Evolutionary conservation across 2,888 invertebrate genomes (phyloP).

Genomic region (Chaetogeoica ovagalla): DNA sequence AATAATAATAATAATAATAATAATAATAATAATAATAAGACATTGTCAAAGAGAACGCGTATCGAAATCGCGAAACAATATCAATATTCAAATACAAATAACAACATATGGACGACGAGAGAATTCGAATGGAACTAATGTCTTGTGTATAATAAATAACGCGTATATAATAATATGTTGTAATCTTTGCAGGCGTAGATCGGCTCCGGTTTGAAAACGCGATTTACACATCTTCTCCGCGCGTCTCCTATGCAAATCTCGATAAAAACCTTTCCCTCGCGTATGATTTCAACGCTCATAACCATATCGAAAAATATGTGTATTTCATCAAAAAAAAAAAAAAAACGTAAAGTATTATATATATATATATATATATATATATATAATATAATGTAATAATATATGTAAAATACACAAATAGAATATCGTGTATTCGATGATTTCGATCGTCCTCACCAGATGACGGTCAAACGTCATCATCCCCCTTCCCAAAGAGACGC

Average conservation of each 20-base stretch:
- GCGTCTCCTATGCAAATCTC: neutral
- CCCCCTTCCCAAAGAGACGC: too few relatives aligned
- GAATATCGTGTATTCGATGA: too few relatives aligned
- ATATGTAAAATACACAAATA: too few relatives aligned
- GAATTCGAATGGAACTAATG: conserved; percentile 35
- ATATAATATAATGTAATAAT: too few relatives aligned
- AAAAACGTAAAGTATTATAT: too few relatives aligned
- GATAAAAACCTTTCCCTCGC: neutral
- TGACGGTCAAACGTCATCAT: too few relatives aligned
- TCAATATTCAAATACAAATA: conserved; percentile 1
- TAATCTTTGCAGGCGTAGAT: neutral
- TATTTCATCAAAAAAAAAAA: too few relatives aligned
- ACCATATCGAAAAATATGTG: neutral
- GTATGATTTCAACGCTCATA: conserved; percentile 11
- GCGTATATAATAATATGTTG: neutral
- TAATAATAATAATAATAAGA: neutral
- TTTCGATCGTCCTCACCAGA: too few relatives aligned
- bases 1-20: neutral
- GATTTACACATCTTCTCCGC: conserved; percentile 11
- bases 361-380: too few relatives aligned
- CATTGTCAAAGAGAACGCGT: neutral
- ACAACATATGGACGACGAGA: conserved; percentile 17
- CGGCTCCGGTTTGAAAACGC: conserved; percentile 29
- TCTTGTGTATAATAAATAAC: neutral
- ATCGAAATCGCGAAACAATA: conserved; percentile 32